Percentiles rank a stretch among this genome's conserved stretches.
Conservation (phyloP, 2,797 vertebrate species). For the Brotula barbata region DNA sequence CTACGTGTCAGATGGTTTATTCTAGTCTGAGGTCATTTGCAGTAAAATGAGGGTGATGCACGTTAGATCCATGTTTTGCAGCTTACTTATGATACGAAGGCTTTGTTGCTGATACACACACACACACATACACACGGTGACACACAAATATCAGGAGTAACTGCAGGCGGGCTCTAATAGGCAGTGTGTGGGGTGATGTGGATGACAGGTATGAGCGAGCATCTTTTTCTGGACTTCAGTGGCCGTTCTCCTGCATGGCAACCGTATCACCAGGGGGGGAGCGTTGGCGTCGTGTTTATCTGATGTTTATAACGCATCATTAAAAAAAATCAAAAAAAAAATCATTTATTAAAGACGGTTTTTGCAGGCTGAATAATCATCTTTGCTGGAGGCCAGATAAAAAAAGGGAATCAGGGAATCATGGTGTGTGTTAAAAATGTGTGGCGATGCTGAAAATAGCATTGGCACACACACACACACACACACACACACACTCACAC, state of each 20-base stretch:
- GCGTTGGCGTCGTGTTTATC: background rate
- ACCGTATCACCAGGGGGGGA: background rate
- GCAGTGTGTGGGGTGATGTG: constrained; percentile 13
- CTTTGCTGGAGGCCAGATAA: constrained; percentile 36
- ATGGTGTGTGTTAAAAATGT: no score
- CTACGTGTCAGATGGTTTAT: no score
- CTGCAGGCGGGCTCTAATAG: constrained; percentile 11
- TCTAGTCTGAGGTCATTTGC: no score
- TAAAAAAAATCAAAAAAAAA: no score
- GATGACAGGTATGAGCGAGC: constrained; percentile 11
- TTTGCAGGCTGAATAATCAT: no score
- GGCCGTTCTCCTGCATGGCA: background rate
- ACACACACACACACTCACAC: constrained; percentile 16
- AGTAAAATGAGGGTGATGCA: no score
- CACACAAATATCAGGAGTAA: background rate
- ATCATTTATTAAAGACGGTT: constrained; percentile 43
- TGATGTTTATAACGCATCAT: constrained; percentile 23
- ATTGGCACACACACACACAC: background rate
- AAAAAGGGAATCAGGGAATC: constrained; percentile 33
- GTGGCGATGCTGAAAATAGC: constrained; percentile 10
- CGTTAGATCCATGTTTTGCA: no score
- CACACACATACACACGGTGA: no score
- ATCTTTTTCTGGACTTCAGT: background rate
- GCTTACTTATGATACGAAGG: no score
- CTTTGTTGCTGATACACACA: no score